Percentiles rank a stretch among this genome's conserved stretches.
Conservation (phyloP, 2,113 vertebrate species). For the Takifugu flavidus region DNA sequence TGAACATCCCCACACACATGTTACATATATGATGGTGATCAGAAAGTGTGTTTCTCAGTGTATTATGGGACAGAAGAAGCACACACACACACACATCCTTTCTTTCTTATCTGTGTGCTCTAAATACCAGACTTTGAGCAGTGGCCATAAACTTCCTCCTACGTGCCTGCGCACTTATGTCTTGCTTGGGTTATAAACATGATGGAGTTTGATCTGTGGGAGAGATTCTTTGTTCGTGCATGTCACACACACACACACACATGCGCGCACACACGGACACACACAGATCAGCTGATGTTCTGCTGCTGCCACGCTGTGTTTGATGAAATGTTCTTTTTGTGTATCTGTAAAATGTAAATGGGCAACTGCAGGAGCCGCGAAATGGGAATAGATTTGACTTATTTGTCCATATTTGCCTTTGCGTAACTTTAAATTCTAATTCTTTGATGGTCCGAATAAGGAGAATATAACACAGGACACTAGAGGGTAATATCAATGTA, state of each 20-base stretch:
- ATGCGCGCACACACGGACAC: slow-evolving; percentile 1
- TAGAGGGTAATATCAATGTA: too few relatives aligned
- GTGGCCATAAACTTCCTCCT: neutral
- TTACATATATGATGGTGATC: too few relatives aligned
- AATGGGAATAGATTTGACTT: neutral
- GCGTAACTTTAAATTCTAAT: too few relatives aligned
- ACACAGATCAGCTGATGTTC: slow-evolving; percentile 51
- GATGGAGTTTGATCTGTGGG: neutral
- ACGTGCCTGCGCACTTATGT: neutral
- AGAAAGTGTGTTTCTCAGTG: too few relatives aligned
- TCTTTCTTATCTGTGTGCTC: slow-evolving; percentile 3
- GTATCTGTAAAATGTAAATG: slow-evolving; percentile 54
- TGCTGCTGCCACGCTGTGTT: slow-evolving; percentile 24
- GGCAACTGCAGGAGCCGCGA: neutral
- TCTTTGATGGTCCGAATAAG: too few relatives aligned
- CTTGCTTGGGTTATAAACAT: neutral
- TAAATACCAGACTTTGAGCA: slow-evolving; percentile 1
- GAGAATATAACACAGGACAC: too few relatives aligned
- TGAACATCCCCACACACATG: too few relatives aligned
- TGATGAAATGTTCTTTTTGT: slow-evolving; percentile 41
- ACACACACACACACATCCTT: neutral
- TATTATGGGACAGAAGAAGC: too few relatives aligned
- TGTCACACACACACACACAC: neutral
- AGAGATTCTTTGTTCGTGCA: slow-evolving; percentile 1
- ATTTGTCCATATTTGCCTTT: too few relatives aligned